Evolutionary conservation across 2,888 invertebrate genomes (phyloP).

Genomic region (Leptinotarsa haldemani): DNA sequence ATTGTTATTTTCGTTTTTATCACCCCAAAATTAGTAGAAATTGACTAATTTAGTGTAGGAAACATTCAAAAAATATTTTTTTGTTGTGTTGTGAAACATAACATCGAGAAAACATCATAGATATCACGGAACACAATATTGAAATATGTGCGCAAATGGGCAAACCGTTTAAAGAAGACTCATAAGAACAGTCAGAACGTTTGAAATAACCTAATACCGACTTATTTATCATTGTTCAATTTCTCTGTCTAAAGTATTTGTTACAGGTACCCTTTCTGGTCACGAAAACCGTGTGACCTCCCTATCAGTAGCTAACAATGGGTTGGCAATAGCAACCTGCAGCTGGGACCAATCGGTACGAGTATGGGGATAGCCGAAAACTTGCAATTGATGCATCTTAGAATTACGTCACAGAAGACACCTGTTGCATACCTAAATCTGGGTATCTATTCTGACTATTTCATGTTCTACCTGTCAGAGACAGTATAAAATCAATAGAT

Average conservation of each 20-base stretch:
- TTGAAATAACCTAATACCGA: too few relatives aligned
- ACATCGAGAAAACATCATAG: too few relatives aligned
- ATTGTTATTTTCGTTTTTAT: too few relatives aligned
- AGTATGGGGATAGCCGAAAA: conserved; percentile 80
- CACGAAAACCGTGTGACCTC: conserved; percentile 93
- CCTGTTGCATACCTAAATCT: not conserved
- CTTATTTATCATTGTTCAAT: too few relatives aligned
- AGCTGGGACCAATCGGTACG: conserved; percentile 92
- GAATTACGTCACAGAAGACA: not conserved
- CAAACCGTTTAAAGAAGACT: too few relatives aligned
- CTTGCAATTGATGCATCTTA: not conserved
- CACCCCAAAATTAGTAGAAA: too few relatives aligned
- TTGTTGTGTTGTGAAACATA: too few relatives aligned
- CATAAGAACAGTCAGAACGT: too few relatives aligned
- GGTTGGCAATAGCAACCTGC: conserved; percentile 87
- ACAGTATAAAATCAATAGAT: not conserved
- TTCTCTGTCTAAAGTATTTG: not conserved
- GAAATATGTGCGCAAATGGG: too few relatives aligned
- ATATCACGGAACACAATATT: too few relatives aligned
- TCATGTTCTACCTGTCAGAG: not conserved
- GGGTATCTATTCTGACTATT: not conserved
- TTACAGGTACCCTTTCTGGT: conserved; percentile 78
- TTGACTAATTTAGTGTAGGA: too few relatives aligned
- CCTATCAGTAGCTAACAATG: conserved; percentile 83
- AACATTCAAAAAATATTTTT: too few relatives aligned